Evolutionary conservation across 2,113 vertebrate species (phyloP).

Genomic region (Oenanthe oenanthe): DNA sequence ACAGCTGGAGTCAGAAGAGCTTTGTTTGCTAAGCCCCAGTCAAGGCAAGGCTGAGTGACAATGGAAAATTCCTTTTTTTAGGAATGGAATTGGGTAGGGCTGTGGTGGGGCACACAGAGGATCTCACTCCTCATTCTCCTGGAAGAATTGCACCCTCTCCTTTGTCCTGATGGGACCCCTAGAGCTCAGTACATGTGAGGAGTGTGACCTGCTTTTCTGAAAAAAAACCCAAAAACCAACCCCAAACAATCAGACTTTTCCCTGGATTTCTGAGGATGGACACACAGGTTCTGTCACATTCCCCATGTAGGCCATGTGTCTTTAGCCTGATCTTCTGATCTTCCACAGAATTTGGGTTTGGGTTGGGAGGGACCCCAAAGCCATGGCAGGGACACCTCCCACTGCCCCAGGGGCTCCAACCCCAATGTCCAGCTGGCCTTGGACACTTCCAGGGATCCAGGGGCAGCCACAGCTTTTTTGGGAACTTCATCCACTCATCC

Average conservation of each 20-base stretch:
- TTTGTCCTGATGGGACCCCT: not conserved
- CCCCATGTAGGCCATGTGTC: not conserved
- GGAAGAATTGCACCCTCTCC: not conserved
- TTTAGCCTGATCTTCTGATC: not conserved
- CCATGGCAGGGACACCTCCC: not conserved
- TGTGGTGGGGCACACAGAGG: not conserved
- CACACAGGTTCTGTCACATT: not conserved
- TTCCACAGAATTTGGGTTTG: not conserved
- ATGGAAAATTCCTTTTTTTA: not conserved
- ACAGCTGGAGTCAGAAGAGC: not conserved
- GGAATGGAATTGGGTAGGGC: not conserved
- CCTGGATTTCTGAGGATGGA: not conserved
- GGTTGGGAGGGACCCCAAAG: not conserved
- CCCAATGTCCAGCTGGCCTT: fast-evolving
- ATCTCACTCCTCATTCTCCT: not conserved
- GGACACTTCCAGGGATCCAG: not conserved
- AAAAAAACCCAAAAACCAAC: not conserved
- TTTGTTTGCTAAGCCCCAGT: not conserved
- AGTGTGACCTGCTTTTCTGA: fast-evolving
- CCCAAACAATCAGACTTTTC: fast-evolving
- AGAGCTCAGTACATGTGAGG: not conserved
- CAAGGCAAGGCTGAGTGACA: not conserved
- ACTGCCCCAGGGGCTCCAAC: not conserved
- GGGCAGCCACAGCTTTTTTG: not conserved
- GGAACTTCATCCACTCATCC: not conserved